Evolutionary conservation across 64 coral and sea anemone genomes (phyloP), one percentile per base, ranked within the genome.

Genomic region (Pocillopora damicornis): DNA sequence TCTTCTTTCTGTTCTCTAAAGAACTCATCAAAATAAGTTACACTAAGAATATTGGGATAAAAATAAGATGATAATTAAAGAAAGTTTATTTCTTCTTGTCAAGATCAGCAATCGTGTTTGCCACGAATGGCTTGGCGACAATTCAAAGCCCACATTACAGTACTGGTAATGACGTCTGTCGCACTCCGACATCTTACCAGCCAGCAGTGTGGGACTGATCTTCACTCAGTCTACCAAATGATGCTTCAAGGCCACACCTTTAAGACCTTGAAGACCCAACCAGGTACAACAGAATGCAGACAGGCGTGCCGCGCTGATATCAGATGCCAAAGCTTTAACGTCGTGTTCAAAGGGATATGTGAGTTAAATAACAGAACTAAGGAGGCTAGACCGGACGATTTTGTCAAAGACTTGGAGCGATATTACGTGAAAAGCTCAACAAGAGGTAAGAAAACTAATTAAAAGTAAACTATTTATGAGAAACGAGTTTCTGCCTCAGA

Each of bases 261-360:
- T 71, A 71, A 71, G 67, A 71, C n/a, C 18, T 71, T 71, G 7
- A 71, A 11, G 20, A 23, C 20, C 20, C 20, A 23, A 23, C 67
- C 67, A 71, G 18, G 18, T 71, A 25, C 67, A 11, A 18, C n/a
- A 8, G 67, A 71, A 20, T 71, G 67, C 67, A 71, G 67, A 71
- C 18, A 71, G 8, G 67, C 67, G 0, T 71, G 67, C 20, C 8
- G 4, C 22, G 22, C 67, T 30, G 67, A 71, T 23, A 20, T 71
- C 67, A 71, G 67, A 71, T 71, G 67, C 20, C 67, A 71, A 71
- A 71, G 67, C 9, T 71, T n/a, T 71, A 71, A 71, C 22, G 67
- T 71, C 67, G 7, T 71, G 18, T n/a, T 71, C 0, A 5, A 71
- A 23, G 67, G 25, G 1, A 30, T 71, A 71, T 71, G 67, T 10